phyloP scores from a whole-genome alignment of 2,113 vertebrate genomes.

The Ahaetulla prasina region DNA sequence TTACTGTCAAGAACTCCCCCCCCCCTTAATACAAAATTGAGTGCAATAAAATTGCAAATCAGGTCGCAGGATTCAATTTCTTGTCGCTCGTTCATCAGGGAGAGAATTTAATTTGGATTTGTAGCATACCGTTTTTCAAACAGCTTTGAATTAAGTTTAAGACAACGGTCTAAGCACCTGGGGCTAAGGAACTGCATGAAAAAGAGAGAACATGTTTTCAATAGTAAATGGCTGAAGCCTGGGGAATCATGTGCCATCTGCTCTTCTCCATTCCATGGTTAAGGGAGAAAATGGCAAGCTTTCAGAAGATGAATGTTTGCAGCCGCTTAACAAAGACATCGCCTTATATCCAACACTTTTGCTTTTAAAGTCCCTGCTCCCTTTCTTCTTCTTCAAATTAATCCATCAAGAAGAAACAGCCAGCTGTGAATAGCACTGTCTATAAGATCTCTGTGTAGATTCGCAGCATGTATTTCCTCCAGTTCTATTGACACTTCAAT shows the following conservation, averaged over 20 bases:
- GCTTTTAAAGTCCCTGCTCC: background rate
- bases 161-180: background rate
- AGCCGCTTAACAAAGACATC: background rate
- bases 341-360: background rate
- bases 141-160: slow-evolving; percentile 7
- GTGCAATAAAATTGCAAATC: slow-evolving; percentile 20
- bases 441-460: background rate
- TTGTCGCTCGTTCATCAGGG: slow-evolving; percentile 1
- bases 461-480: background rate
- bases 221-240: background rate
- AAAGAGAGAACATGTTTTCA: background rate
- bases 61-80: slow-evolving; percentile 5
- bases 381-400: background rate
- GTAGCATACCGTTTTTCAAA: background rate
- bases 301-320: background rate
- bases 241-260: background rate
- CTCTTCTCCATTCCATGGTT: background rate
- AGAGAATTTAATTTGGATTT: slow-evolving; percentile 21
- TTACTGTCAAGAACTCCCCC: background rate
- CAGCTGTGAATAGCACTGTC: background rate
- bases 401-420: background rate
- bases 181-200: background rate
- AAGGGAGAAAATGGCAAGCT: background rate
- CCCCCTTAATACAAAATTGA: background rate
- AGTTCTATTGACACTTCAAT: background rate